Base-by-base conservation (phyloP, 2,888 invertebrate genomes). In the Microctonus brassicae region DNA sequence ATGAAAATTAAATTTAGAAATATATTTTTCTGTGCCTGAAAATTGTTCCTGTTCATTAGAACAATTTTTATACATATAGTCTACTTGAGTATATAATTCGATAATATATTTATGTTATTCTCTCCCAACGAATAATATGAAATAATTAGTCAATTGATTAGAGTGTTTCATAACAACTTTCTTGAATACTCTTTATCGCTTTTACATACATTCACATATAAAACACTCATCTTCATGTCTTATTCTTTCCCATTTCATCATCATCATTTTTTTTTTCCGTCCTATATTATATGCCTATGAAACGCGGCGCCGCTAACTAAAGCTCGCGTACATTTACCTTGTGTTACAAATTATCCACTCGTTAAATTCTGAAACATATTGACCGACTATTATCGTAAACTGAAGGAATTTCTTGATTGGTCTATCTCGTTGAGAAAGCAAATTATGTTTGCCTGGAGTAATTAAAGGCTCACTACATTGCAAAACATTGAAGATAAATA, bases 361-460 rank as follows among this genome's bases (percentile, higher is more conserved):
- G 65, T 70, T 65, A 70, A 70, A 70, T 39, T 60, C 52, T 36
- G 47, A 39, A 60, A 65, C 64, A 61, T 52, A 70, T 70, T 70
- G 70, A 33, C 64, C 64, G 58, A 65, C 58, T 65, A 65, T 70
- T 60, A 60, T 62, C 65, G 39, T 70, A 70, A 70, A 70, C 22
- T 33, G 42, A 61, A 62, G 47, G 62, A 63, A 69, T 63, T 69
- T 69, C 36, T 24, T 63, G 69, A 63, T 65, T 65, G 55, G 65
- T 34, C 47, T 47, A 20, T 55, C 34, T 53, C 22, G 33, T 36
- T 53, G 22, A 52, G 53, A 52, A 65, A 65, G 34, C 65, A 64
- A n/a, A 65, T 65, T 53, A 65, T 65, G 36, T 65, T 52, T 64
- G 42, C 64, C 22, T 20, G 34, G 52, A 34, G 34, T 55, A 65